phyloP scores from a whole-genome alignment of 2,113 vertebrate species.

The Xyrauchen texanus region DNA sequence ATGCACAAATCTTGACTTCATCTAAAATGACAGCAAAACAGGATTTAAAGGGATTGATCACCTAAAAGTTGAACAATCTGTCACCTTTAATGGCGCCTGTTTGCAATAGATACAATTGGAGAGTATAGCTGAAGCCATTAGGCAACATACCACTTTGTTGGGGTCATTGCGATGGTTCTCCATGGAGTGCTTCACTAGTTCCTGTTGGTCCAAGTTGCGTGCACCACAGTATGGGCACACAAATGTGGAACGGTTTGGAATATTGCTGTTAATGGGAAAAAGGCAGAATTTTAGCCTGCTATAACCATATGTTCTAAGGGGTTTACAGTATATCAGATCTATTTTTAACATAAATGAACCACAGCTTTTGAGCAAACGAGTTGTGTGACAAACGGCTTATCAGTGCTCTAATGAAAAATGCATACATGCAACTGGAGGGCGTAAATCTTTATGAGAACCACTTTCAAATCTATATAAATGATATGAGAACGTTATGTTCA shows the following conservation, averaged over 20 bases:
- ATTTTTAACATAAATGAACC: no score
- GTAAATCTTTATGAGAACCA: no score
- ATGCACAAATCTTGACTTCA: no score
- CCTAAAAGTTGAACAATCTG: no score
- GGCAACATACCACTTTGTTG: slow-evolving; percentile 87
- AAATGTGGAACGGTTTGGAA: slow-evolving; percentile 93
- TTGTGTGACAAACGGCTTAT: background rate
- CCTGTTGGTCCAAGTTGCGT: slow-evolving; percentile 91
- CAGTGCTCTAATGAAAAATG: background rate
- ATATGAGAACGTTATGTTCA: background rate
- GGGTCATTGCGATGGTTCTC: slow-evolving; percentile 90
- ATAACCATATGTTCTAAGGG: background rate
- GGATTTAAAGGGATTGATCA: no score
- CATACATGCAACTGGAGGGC: background rate
- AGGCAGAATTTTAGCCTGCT: background rate
- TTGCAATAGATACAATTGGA: no score
- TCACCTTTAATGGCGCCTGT: no score
- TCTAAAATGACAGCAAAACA: no score
- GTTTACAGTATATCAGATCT: no score
- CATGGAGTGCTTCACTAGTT: slow-evolving; percentile 93
- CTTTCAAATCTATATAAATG: background rate
- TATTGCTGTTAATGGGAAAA: slow-evolving; percentile 73
- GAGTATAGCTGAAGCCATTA: no score
- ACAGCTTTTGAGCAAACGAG: background rate
- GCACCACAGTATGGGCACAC: slow-evolving; percentile 91